These are phyloP conservation scores for mouse (Mus musculus) DNA, from an alignment of 2,113 vertebrate genomes.

Conservation along the genomic window DNA sequence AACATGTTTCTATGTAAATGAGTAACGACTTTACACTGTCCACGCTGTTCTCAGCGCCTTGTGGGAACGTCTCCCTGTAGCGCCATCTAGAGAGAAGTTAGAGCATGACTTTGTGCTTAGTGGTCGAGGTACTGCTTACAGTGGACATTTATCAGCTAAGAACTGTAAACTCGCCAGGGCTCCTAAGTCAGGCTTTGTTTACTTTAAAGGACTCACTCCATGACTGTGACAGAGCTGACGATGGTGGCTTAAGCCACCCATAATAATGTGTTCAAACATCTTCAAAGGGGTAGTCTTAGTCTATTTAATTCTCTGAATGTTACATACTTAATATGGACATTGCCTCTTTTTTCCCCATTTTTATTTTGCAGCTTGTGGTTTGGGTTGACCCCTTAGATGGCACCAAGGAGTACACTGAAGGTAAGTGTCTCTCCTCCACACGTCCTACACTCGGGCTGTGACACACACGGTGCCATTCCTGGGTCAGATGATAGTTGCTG, in stretches of 20 bases:
- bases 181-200: background rate
- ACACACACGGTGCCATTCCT: background rate
- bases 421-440: slow-evolving; percentile 82
- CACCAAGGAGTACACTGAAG: slow-evolving; percentile 99
- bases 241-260: background rate
- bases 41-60: background rate
- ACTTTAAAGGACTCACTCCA: background rate
- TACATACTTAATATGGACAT: background rate
- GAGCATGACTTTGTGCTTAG: background rate
- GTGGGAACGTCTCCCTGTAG: background rate
- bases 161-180: background rate
- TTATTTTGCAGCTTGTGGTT: slow-evolving; percentile 92
- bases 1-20: background rate
- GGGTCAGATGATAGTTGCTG: background rate
- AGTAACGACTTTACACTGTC: background rate
- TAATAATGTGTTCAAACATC: background rate
- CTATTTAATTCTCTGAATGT: background rate
- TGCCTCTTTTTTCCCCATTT: slow-evolving; percentile 14
- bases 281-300: background rate
- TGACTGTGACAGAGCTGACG: background rate
- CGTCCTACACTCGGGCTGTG: background rate
- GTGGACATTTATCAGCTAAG: background rate
- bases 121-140: background rate
- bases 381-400: slow-evolving; percentile 99
- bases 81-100: background rate